Evolutionary conservation across 2,888 invertebrate genomes (phyloP).

Genomic region (Rhagonycha fulva): DNA sequence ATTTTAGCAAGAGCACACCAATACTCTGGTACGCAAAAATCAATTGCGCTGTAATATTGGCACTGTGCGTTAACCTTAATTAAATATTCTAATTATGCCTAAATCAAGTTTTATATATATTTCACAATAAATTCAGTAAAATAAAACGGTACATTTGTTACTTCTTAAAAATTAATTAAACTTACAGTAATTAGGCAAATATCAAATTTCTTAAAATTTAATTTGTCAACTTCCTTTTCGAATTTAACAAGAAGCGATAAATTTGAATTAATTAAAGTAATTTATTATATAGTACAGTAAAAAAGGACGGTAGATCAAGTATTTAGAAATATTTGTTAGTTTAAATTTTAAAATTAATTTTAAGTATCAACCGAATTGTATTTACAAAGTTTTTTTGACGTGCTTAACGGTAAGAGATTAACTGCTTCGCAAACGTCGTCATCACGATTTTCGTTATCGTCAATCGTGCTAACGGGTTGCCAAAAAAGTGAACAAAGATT

Average conservation of each 20-base stretch:
- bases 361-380: constrained; percentile 31
- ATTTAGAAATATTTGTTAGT: background rate
- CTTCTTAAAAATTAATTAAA: background rate
- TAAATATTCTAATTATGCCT: background rate
- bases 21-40: background rate
- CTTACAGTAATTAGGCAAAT: background rate
- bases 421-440: constrained; percentile 35
- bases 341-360: constrained; percentile 11
- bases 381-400: constrained; percentile 37
- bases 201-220: background rate
- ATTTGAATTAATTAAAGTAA: background rate
- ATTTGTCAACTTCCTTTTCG: background rate
- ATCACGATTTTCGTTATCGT: background rate
- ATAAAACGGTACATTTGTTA: background rate
- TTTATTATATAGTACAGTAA: background rate
- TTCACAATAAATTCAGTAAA: background rate
- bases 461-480: constrained; percentile 28
- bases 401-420: constrained; percentile 24
- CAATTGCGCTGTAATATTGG: background rate
- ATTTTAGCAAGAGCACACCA: background rate
- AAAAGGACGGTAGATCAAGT: constrained; percentile 1
- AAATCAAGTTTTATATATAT: background rate
- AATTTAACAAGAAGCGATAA: background rate
- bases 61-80: background rate
- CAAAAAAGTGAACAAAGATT: constrained; percentile 46